A percentile compares a stretch with the other conserved stretches of the same genome.
These are phyloP conservation scores for Sebastes glaucus DNA, from an alignment of 2,797 vertebrate genomes.

Conservation along the genomic window DNA sequence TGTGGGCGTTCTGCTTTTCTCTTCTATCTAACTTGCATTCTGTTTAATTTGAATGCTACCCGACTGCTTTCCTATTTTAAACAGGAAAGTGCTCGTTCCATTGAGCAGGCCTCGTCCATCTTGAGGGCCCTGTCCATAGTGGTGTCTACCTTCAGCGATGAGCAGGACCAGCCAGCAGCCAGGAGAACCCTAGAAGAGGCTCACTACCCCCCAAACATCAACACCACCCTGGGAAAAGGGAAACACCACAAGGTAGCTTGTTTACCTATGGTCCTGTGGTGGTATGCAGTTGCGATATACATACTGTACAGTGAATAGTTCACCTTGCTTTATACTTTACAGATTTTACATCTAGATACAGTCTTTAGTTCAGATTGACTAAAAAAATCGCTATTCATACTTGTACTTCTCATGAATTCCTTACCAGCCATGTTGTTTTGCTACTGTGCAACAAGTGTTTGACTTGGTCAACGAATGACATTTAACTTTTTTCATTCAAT, in stretches of 20 bases:
- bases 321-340: neutral
- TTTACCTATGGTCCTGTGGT: neutral
- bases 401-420: neutral
- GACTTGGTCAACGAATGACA: neutral
- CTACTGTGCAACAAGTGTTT: neutral
- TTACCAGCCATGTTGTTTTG: neutral
- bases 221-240: conserved; percentile 32
- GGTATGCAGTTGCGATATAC: neutral
- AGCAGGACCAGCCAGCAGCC: conserved; percentile 68
- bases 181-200: conserved; percentile 75
- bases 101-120: conserved; percentile 81
- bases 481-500: neutral
- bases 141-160: conserved; percentile 82
- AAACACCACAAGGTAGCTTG: conserved; percentile 82
- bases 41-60: neutral
- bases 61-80: neutral
- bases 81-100: conserved; percentile 90
- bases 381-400: neutral
- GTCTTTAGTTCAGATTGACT: neutral
- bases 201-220: conserved; percentile 71
- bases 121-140: conserved; percentile 84
- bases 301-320: neutral
- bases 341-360: neutral
- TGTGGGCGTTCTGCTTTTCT: no score
- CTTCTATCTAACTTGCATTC: no score